These are phyloP conservation scores for Drosophila nr. medialis DNA, from an alignment of 2,888 invertebrate genomes.

Conservation along the genomic window DNA sequence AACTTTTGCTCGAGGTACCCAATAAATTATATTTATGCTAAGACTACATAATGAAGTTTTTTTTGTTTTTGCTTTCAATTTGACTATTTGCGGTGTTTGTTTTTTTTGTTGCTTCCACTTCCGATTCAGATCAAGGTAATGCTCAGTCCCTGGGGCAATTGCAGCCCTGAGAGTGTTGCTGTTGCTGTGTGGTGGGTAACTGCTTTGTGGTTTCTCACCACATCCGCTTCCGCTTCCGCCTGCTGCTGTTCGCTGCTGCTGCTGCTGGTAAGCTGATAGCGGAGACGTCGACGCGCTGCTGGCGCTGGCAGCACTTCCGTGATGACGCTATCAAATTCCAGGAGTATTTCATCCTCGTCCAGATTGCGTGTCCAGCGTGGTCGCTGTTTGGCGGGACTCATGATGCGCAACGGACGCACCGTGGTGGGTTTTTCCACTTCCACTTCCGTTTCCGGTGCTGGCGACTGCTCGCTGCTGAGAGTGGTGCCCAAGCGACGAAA, in stretches of 20 bases:
- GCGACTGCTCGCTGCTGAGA: conserved; percentile 72
- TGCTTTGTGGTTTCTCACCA: conserved; percentile 23
- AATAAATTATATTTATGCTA: conserved; percentile 53
- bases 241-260: conserved; percentile 5
- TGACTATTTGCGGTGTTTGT: conserved; percentile 51
- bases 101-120: background rate
- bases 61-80: conserved; percentile 52
- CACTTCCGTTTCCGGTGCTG: conserved; percentile 3
- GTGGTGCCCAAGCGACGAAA: conserved; percentile 83
- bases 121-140: conserved; percentile 66
- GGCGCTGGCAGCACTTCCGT: conserved; percentile 83
- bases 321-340: conserved; percentile 83
- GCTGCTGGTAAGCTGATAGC: conserved; percentile 58
- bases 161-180: conserved; percentile 33
- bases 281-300: conserved; percentile 51
- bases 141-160: conserved; percentile 76
- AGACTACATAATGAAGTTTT: conserved; percentile 53
- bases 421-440: conserved; percentile 1
- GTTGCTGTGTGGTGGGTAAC: conserved; percentile 58
- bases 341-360: conserved; percentile 82
- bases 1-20: conserved; percentile 64
- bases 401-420: conserved; percentile 64
- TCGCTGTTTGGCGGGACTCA: conserved; percentile 81
- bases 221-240: conserved; percentile 30
- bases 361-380: conserved; percentile 79